These are phyloP conservation scores for Vulpes vulpes DNA, from an alignment of 2,113 vertebrate species.

Conservation along the genomic window DNA sequence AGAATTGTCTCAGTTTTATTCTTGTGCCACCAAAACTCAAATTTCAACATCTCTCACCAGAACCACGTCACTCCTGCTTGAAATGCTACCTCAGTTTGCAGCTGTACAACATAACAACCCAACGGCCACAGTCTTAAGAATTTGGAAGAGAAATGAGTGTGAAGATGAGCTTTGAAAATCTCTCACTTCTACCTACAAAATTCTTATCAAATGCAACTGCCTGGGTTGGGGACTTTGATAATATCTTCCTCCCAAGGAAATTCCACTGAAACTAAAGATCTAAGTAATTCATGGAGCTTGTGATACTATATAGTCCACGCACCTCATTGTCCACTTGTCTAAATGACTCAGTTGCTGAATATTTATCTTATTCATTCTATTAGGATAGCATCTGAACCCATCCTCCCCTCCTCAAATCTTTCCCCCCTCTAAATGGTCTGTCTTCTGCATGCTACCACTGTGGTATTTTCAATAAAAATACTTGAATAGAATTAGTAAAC, in stretches of 20 bases:
- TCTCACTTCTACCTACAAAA: not conserved
- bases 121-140: not conserved
- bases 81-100: slow-evolving; percentile 3
- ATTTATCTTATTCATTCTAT: not conserved
- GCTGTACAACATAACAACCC: not conserved
- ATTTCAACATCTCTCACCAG: not conserved
- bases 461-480: not conserved
- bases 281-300: not conserved
- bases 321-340: not conserved
- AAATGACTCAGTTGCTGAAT: not conserved
- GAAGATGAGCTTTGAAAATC: not conserved
- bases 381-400: not conserved
- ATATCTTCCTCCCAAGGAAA: not conserved
- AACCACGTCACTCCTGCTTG: not conserved
- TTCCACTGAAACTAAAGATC: not conserved
- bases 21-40: not conserved
- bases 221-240: not conserved
- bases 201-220: not conserved
- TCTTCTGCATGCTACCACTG: not conserved
- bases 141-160: not conserved
- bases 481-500: not conserved
- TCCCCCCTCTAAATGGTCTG: not conserved
- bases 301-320: not conserved
- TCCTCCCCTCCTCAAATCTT: not conserved
- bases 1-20: not conserved